Evolutionary conservation across 2,113 vertebrate genomes (phyloP).

Genomic region (Macroglossus sobrinus): DNA sequence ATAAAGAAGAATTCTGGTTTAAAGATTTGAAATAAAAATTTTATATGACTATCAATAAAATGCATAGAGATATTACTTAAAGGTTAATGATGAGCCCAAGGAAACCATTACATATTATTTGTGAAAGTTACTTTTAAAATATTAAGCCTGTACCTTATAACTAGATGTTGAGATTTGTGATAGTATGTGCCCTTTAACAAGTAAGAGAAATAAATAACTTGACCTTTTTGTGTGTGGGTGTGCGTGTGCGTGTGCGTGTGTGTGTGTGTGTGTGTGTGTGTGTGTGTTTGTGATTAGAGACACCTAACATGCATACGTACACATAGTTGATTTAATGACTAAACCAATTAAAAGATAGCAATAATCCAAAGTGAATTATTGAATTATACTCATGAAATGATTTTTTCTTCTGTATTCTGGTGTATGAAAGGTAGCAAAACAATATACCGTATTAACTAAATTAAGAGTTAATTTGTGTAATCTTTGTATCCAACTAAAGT

Average conservation of each 20-base stretch:
- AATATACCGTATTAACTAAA: neutral
- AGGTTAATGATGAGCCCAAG: neutral
- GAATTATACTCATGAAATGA: neutral
- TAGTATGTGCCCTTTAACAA: neutral
- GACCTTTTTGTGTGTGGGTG: fast-evolving
- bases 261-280: neutral
- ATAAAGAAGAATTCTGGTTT: neutral
- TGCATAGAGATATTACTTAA: neutral
- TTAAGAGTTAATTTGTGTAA: neutral
- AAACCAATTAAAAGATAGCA: neutral
- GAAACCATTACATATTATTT: neutral
- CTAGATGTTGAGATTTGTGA: neutral
- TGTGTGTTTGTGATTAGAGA: neutral
- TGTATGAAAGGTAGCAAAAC: neutral
- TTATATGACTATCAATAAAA: neutral
- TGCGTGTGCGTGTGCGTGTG: neutral
- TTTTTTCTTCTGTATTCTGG: neutral
- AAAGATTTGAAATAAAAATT: neutral
- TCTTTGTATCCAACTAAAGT: neutral
- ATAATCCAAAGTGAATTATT: neutral
- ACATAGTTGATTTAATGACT: neutral
- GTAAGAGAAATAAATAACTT: neutral
- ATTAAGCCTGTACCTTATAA: neutral
- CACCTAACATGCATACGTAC: fast-evolving
- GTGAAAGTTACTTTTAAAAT: neutral